Base-by-base conservation (phyloP, 2,888 invertebrate species). In the Drosophila kambysellisi region DNA sequence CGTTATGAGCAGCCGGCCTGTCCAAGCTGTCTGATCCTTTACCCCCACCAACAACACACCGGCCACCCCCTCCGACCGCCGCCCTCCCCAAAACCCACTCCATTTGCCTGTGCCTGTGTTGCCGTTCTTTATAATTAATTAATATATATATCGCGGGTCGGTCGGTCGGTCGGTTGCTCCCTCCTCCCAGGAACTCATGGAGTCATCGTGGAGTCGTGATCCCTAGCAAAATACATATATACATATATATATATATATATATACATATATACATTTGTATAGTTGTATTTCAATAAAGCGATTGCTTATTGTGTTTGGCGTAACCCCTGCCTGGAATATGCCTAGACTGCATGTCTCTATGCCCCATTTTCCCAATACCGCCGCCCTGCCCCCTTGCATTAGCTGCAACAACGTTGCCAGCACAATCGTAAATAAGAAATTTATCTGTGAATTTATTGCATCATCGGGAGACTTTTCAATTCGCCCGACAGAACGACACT, bases 361-460 rank as follows among this genome's bases (percentile, higher is more conserved):
- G 41, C 46, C 33, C 48, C 39, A 4, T 17, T 25, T 25, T 20
- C 56, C 30, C 29, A 2, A 12, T n/a, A n/a, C n/a, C 25, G 54
- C 9, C 25, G 54, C 9, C 50, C 0, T 20, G 11, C 15, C 46
- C 4, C 4, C 4, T 33, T 4, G 15, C 37, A 0, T 17, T 29
- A 48, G 37, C 50, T 53, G 63, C 62, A 39, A 46, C 25, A 51
- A 61, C 60, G 54, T 51, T 64, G 61, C 20, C 71, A 32, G 58
- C 68, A 39, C 53, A 66, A 69, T 88, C 89, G 89, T 91, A 91
- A 91, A 91, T 91, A 88, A 85, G 82, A 83, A 89, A 85, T 83
- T 90, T 90, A 91, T 91, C 91, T 91, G 61, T 79, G 70, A 91
- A 89, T 91, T 91, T 91, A 91, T 90, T 83, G 88, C 90, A 87